Base-by-base conservation (phyloP, 1,140 invertebrate genomes). In the Periplaneta americana region DNA sequence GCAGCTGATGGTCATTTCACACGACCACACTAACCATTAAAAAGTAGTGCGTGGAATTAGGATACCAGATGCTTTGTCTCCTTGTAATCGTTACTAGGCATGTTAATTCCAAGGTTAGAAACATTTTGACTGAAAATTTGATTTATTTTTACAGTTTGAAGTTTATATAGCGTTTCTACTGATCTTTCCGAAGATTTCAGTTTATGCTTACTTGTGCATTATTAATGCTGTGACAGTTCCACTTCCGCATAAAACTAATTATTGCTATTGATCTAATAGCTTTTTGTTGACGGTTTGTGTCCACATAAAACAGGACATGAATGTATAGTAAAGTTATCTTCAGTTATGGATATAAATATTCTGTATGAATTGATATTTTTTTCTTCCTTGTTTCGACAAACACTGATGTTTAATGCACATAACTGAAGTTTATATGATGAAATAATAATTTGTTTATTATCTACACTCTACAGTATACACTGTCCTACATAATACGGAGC, bases 1-100 rank as follows among this genome's bases (percentile, higher is more conserved):
- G 87, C 88, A 34, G 88, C 88, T 85, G 89, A 87, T 87, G 74
- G 78, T n/a, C 81, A 81, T 34, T 83, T 83, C 35, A 83, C 75
- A 22, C 79, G 80, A 9, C 82, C 82, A 36, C 82, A 83, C 36
- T 83, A 80, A 57, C 17, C 34, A 57, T 34, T 17, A 22, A 32
- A 2, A 32, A 32, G 75, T 66, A 66, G 48, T 66, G 28, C 9
- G 15, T 66, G 78, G 33, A 33, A 79, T 22, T 34, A n/a, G 18
- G 15, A n/a, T 57, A 15, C 32, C 75, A 9, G 22, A n/a, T 66
- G 5, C 48, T 66, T 66, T n/a, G 22, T 66, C 22, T 66, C 22
- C 6, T 28, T n/a, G 9, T n/a, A 5, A 28, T n/a, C 48, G 28
- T 66, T n/a, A 28, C 22, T 66, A 66, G 48, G 48, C 28, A 66